These are phyloP conservation scores for Tinamus guttatus DNA, from an alignment of 2,113 vertebrate species.

Conservation along the genomic window DNA sequence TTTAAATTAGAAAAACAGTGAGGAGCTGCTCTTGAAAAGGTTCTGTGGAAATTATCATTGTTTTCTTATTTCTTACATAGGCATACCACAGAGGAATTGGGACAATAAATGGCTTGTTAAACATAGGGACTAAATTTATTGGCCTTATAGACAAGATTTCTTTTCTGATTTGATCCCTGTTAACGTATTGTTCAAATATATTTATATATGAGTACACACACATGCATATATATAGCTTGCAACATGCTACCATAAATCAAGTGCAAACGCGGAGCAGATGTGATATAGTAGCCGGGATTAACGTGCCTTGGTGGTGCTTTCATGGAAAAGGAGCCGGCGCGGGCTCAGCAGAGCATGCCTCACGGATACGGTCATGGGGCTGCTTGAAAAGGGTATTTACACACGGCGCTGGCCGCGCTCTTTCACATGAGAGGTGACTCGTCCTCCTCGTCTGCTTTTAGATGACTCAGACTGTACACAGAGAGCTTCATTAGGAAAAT, in stretches of 20 bases:
- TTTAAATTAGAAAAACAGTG: background rate
- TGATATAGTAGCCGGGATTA: slow-evolving; percentile 5
- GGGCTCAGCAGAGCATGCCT: slow-evolving; percentile 59
- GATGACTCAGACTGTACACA: slow-evolving; percentile 60
- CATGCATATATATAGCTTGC: background rate
- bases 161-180: background rate
- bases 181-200: background rate
- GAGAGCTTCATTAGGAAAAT: background rate
- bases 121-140: background rate
- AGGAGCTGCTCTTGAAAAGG: background rate
- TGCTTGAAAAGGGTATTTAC: slow-evolving; percentile 58
- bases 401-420: background rate
- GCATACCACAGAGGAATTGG: background rate
- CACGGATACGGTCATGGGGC: slow-evolving; percentile 24
- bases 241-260: slow-evolving; percentile 18
- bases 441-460: slow-evolving; percentile 35
- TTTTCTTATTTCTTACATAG: background rate
- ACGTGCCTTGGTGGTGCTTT: slow-evolving; percentile 6
- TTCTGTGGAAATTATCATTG: background rate
- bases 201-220: background rate
- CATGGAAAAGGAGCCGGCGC: slow-evolving; percentile 8
- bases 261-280: slow-evolving; percentile 66
- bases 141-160: background rate
- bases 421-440: slow-evolving; percentile 41
- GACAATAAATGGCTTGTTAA: background rate